Percentiles rank a stretch among this genome's conserved stretches.
Conservation (phyloP, 2,113 vertebrate species). For the Pelmatolapia mariae region DNA sequence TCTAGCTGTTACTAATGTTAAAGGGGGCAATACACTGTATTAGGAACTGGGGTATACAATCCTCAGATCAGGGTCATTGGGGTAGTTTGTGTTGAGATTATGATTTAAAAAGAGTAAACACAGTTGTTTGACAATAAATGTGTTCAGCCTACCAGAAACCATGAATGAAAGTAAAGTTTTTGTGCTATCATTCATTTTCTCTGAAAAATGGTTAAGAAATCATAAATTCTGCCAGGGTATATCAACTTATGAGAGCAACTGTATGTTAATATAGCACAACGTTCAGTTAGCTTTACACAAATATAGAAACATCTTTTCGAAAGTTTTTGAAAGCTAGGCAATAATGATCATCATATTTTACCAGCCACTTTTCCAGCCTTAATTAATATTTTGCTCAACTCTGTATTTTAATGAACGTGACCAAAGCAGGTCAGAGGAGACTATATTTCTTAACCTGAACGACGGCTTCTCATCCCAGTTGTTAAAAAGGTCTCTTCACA, state of each 20-base stretch:
- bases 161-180: not conserved
- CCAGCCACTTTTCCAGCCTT: not conserved
- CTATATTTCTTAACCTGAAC: constrained; percentile 17
- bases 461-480: constrained; percentile 13
- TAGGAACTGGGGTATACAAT: not conserved
- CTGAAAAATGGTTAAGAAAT: not conserved
- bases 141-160: not conserved
- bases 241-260: not conserved
- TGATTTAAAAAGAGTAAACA: not conserved
- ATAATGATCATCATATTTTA: constrained; percentile 24
- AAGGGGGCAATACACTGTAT: rapidly evolving
- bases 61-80: not conserved
- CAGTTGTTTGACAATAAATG: not conserved
- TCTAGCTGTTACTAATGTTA: not conserved
- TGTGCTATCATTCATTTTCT: not conserved
- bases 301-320: not conserved
- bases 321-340: not conserved
- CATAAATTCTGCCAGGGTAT: rapidly evolving
- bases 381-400: constrained; percentile 4
- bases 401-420: constrained; percentile 19
- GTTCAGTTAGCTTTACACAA: not conserved
- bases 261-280: not conserved
- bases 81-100: not conserved
- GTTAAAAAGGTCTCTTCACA: not conserved
- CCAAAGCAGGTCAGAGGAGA: constrained; percentile 18